These are phyloP conservation scores for Heliconius cydno DNA, from an alignment of 2,888 invertebrate genomes.

Conservation along the genomic window DNA sequence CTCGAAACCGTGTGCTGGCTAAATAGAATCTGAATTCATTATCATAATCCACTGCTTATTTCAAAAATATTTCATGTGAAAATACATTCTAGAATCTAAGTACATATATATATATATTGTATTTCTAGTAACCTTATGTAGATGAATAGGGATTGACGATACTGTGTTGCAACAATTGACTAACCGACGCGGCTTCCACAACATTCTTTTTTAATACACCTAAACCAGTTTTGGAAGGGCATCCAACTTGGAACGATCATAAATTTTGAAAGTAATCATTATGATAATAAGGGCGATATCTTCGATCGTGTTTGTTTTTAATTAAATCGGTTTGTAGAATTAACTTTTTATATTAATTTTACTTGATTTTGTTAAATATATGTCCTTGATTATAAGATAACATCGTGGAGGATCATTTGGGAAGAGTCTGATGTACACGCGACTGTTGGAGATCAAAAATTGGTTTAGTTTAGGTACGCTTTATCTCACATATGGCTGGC, in stretches of 20 bases:
- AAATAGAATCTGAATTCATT: not conserved
- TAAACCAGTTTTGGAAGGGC: conserved; percentile 26
- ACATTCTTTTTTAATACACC: not conserved
- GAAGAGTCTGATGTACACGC: not conserved
- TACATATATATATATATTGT: too few relatives aligned
- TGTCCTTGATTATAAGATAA: not conserved
- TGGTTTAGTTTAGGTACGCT: too few relatives aligned
- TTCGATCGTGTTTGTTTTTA: not conserved
- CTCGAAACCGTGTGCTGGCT: too few relatives aligned
- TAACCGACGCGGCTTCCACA: not conserved
- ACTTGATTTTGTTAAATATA: not conserved
- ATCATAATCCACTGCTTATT: not conserved
- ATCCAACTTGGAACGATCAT: not conserved
- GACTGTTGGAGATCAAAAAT: not conserved
- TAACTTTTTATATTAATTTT: not conserved
- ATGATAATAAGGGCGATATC: not conserved
- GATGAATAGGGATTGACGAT: conserved; percentile 14
- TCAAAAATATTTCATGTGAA: not conserved
- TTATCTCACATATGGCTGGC: too few relatives aligned
- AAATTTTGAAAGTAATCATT: conserved; percentile 14
- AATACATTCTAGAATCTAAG: not conserved
- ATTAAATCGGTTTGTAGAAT: not conserved
- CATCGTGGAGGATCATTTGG: not conserved
- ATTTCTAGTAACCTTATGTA: not conserved
- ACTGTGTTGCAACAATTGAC: not conserved